Evolutionary conservation across 2,888 invertebrate genomes (phyloP).

Genomic region (Eilema depressum): DNA sequence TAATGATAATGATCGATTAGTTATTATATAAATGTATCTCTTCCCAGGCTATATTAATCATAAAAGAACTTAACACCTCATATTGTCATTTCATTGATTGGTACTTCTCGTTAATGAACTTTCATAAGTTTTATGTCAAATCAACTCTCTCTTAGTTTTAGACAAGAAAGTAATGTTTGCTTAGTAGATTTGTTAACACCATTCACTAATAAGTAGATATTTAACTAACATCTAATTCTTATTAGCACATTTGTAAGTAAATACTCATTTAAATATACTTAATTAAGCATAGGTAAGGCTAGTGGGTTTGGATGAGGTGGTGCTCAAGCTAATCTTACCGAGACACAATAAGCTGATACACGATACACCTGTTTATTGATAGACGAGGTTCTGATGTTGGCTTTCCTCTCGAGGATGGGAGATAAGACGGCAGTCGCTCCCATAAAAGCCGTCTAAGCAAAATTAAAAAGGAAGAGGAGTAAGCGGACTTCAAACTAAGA

Average conservation of each 20-base stretch:
- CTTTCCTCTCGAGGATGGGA: not conserved
- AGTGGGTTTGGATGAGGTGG: too few relatives aligned
- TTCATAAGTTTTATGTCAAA: conserved; percentile 40
- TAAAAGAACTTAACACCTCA: conserved; percentile 43
- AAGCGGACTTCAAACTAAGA: too few relatives aligned
- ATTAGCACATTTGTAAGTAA: not conserved
- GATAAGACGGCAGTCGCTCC: not conserved
- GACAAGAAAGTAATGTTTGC: conserved; percentile 46
- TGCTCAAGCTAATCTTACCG: too few relatives aligned
- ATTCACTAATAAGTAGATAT: conserved; percentile 11
- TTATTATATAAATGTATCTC: conserved; percentile 35
- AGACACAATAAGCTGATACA: not conserved
- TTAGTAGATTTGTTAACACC: conserved; percentile 37
- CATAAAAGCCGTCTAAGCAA: not conserved
- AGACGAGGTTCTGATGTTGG: not conserved
- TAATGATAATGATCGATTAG: conserved; percentile 35
- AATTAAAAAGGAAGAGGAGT: not conserved
- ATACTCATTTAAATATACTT: not conserved
- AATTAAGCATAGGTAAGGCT: not conserved
- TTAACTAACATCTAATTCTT: not conserved
- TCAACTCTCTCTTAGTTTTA: conserved; percentile 57
- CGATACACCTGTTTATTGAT: not conserved
- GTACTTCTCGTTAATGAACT: conserved; percentile 43
- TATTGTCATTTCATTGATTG: conserved; percentile 48
- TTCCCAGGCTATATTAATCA: conserved; percentile 35